A percentile compares a stretch with the other conserved stretches of the same genome.
Conservation (phyloP, 64 coral and sea anemone genomes). For the Porites australiensis region DNA sequence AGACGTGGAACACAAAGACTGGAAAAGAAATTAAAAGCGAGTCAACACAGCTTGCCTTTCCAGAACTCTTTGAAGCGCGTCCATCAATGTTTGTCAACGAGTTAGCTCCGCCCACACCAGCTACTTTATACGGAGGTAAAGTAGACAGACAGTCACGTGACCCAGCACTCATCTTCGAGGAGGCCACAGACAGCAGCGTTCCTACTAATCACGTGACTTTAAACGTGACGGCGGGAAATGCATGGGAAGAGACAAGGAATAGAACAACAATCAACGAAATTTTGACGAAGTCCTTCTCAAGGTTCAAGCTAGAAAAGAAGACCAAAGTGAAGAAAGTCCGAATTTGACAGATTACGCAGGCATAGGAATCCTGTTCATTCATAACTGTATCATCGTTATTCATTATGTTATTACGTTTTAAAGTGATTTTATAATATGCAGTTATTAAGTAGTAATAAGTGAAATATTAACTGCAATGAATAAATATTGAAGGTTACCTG, state of each 20-base stretch:
- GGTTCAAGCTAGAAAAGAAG: not conserved
- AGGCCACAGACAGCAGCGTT: not conserved
- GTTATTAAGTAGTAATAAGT: too few relatives aligned
- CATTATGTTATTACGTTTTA: too few relatives aligned
- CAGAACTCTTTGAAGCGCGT: not conserved
- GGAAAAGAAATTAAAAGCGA: not conserved
- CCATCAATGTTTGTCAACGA: not conserved
- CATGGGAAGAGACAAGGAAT: not conserved
- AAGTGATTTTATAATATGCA: too few relatives aligned
- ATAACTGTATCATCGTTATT: too few relatives aligned
- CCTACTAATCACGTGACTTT: slow-evolving; percentile 1
- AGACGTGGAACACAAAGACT: not conserved
- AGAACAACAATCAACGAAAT: not conserved
- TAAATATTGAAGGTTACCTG: too few relatives aligned
- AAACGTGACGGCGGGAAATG: not conserved
- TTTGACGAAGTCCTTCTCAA: not conserved
- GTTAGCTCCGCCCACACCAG: not conserved
- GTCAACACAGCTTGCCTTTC: not conserved
- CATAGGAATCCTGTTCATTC: too few relatives aligned
- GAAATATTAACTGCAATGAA: too few relatives aligned
- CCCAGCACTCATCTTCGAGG: not conserved
- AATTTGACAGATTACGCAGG: not conserved
- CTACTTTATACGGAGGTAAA: not conserved
- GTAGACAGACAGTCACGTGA: not conserved
- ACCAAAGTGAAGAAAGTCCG: slow-evolving; percentile 7